Evolutionary conservation across 2,113 vertebrate genomes (phyloP), one percentile per base, ranked within the genome.

Genomic region (Aspiorhynchus laticeps): DNA sequence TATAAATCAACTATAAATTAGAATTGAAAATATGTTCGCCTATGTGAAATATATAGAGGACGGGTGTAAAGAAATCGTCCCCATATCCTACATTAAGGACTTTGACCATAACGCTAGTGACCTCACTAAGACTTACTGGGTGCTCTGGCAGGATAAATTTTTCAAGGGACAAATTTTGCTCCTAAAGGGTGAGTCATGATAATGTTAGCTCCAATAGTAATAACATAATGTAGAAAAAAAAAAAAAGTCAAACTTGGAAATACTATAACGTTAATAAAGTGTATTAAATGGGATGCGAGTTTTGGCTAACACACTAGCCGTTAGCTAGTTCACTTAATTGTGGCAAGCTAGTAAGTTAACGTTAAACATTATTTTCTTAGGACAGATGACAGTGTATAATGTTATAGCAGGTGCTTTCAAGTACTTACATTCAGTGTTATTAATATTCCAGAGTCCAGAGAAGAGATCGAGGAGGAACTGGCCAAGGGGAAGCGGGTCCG

Each of bases 1-100:
- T 63, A 63, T 26, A 63, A 4, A 26, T 10, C 1, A 63, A 63
- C 59, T 26, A 63, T 63, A 63, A 4, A 63, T 26, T 4, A 26
- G 10, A 63, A 36, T 38, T 21, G 2, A 36, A 36, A 73, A 36
- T 36, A 73, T 73, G 69, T 73, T 73, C 33, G 33, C 69, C 28
- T 73, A 36, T 21, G 33, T 71, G 7, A 73, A 73, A 73, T 73
- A 73, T 38, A 73, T 73, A 73, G 69, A 73, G 33, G 33, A 73
- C 69, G 69, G 69, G 28, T 38, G 69, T 21, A 73, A 73, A 36
- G 69, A 73, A 73, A 73, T 73, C 69, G 69, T 73, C 33, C 69
- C 69, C 17, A 73, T 73, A 9, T 73, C 69, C 7, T 19, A 73
- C 17, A 73, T 73, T 24, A 73, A 73, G 33, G 69, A 73, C 19